Percentiles rank a stretch among this genome's conserved stretches.
Evolutionary conservation across 2,797 vertebrate genomes (phyloP).

Genomic region (Xenentodon cancila): DNA sequence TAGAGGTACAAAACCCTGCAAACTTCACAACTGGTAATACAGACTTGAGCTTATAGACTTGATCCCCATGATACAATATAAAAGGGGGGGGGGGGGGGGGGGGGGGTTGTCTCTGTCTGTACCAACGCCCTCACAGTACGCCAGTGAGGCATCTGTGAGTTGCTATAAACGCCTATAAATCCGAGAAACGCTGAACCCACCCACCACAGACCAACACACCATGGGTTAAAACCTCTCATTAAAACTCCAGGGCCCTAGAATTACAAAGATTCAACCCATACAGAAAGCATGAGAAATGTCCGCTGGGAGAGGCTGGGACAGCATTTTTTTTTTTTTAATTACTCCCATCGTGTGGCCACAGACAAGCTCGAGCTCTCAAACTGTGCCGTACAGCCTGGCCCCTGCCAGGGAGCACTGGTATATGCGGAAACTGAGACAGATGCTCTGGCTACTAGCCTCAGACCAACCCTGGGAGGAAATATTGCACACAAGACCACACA

Average conservation of each 20-base stretch:
- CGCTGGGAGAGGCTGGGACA: slow-evolving; percentile 68
- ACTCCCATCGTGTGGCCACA: slow-evolving; percentile 69
- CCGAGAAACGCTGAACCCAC: slow-evolving; percentile 73
- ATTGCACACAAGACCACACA: slow-evolving; percentile 35
- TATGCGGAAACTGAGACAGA: slow-evolving; percentile 66
- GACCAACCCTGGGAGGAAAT: slow-evolving; percentile 60
- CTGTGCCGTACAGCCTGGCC: slow-evolving; percentile 66
- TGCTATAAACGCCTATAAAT: slow-evolving; percentile 75
- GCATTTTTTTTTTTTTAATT: slow-evolving; percentile 54
- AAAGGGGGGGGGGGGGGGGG: no score
- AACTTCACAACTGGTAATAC: slow-evolving; percentile 14
- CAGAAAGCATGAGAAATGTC: slow-evolving; percentile 81
- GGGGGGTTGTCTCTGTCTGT: slow-evolving; percentile 31
- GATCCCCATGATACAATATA: slow-evolving; percentile 7
- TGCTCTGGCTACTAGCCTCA: slow-evolving; percentile 60
- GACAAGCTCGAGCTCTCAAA: slow-evolving; percentile 67
- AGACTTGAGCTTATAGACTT: slow-evolving; percentile 29
- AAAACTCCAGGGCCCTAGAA: slow-evolving; percentile 76
- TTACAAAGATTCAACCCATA: slow-evolving; percentile 78
- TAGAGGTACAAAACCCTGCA: slow-evolving; percentile 26
- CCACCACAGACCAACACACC: slow-evolving; percentile 81
- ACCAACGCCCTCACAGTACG: slow-evolving; percentile 75
- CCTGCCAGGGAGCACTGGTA: slow-evolving; percentile 58
- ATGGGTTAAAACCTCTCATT: slow-evolving; percentile 81
- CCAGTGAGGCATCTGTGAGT: slow-evolving; percentile 67